Evolutionary conservation across 2,888 invertebrate genomes (phyloP).

Genomic region (Anoncus sp.): DNA sequence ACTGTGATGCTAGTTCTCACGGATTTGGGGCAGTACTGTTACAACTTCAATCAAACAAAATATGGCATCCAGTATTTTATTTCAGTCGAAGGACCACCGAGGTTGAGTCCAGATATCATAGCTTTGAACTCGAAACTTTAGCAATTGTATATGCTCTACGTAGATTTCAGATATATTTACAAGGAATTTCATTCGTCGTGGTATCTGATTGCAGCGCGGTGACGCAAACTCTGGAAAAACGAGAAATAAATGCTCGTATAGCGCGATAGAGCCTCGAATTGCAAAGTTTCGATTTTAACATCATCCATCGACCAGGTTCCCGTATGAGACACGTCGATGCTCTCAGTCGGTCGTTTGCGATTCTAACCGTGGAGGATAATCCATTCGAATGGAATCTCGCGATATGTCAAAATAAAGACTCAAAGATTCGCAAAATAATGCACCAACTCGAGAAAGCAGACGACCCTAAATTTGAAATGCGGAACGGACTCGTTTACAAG

Average conservation of each 20-base stretch:
- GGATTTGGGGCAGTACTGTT: conserved; percentile 72
- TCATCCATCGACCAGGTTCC: conserved; percentile 67
- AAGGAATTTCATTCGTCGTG: conserved; percentile 24
- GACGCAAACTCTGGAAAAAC: conserved; percentile 67
- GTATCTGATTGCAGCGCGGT: conserved; percentile 16
- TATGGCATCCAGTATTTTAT: conserved; percentile 74
- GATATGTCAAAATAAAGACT: conserved; percentile 54
- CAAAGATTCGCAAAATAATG: conserved; percentile 31
- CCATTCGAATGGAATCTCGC: conserved; percentile 58
- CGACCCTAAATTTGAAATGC: too few relatives aligned
- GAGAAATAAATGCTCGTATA: conserved; percentile 73
- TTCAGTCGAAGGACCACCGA: conserved; percentile 74
- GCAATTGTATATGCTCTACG: conserved; percentile 67
- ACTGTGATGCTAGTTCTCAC: conserved; percentile 8
- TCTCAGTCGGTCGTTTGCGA: conserved; percentile 61
- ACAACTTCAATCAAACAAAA: conserved; percentile 70
- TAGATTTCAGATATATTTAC: conserved; percentile 70
- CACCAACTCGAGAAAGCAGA: conserved; percentile 44
- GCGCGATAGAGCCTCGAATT: conserved; percentile 72
- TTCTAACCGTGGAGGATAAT: too few relatives aligned
- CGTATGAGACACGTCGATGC: conserved; percentile 74
- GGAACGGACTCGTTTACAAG: conserved; percentile 65
- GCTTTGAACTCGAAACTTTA: conserved; percentile 75
- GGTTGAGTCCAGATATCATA: conserved; percentile 72
- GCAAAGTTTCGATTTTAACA: conserved; percentile 69